phyloP scores from a whole-genome alignment of 1,140 invertebrate species.

The Papilio xuthus region DNA sequence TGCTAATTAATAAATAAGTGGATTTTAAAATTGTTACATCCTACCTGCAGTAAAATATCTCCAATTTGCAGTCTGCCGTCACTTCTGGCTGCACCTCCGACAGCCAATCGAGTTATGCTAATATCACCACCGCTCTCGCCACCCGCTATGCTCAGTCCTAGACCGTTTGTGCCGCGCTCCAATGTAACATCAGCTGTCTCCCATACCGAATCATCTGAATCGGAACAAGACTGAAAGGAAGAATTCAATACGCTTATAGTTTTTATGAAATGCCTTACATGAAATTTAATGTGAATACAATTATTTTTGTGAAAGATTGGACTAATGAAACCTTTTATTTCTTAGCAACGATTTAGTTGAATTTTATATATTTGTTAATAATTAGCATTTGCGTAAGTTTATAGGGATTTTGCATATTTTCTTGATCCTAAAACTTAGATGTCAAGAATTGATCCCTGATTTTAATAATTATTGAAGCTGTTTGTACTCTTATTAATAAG shows the following conservation, averaged over 20 bases:
- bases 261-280: neutral
- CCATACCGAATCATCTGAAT: conserved; percentile 83
- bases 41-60: conserved; percentile 82
- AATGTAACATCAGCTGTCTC: conserved; percentile 94
- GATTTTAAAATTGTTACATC: neutral
- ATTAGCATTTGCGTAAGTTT: too few species aligned
- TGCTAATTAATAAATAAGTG: neutral
- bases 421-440: too few species aligned
- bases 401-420: too few species aligned
- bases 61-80: conserved; percentile 83
- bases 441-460: too few species aligned
- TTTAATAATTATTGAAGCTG: too few species aligned
- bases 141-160: conserved; percentile 86
- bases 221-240: conserved; percentile 58
- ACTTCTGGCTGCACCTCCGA: conserved; percentile 95
- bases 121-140: conserved; percentile 92
- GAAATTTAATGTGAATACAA: neutral
- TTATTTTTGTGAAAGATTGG: neutral
- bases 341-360: too few species aligned
- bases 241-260: neutral
- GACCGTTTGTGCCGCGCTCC: conserved; percentile 90
- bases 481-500: too few species aligned
- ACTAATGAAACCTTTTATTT: neutral
- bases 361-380: too few species aligned
- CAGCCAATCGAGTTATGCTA: conserved; percentile 98